Conservation (phyloP, 2,888 invertebrate genomes). For the Atethmia centrago region DNA sequence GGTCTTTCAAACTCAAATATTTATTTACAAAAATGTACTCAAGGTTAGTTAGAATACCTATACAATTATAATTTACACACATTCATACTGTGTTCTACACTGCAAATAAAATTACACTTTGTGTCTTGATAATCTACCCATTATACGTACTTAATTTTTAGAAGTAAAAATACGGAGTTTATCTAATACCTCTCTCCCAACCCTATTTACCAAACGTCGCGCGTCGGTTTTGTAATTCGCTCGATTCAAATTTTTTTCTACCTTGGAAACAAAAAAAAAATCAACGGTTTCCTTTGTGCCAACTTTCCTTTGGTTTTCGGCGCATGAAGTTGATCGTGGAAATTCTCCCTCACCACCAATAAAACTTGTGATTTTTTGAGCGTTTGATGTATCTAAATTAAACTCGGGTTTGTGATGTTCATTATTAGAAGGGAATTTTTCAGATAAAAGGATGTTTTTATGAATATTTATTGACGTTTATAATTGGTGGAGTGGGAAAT, state of each 20-base stretch:
- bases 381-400: constrained; percentile 84
- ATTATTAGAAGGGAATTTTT: constrained; percentile 74
- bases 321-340: constrained; percentile 85
- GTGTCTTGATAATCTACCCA: not conserved
- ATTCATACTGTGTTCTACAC: not conserved
- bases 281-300: constrained; percentile 82
- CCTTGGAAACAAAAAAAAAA: constrained; percentile 84
- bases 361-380: constrained; percentile 82
- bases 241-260: constrained; percentile 85
- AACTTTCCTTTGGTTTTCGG: constrained; percentile 87
- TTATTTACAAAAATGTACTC: not conserved
- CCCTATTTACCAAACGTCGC: constrained; percentile 78
- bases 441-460: constrained; percentile 63
- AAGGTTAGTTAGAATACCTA: not conserved
- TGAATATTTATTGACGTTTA: constrained; percentile 64
- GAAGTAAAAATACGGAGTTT: not conserved
- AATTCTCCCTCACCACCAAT: constrained; percentile 81
- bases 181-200: constrained; percentile 60
- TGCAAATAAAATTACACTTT: not conserved
- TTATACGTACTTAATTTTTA: not conserved
- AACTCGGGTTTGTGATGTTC: constrained; percentile 70
- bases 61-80: not conserved
- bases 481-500: constrained; percentile 29
- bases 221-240: constrained; percentile 84
- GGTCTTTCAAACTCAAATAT: not conserved